A percentile compares a stretch with the other conserved stretches of the same genome.
These are phyloP conservation scores for Schlechtendalia chinensis DNA, from an alignment of 1,140 invertebrate species.

Conservation along the genomic window DNA sequence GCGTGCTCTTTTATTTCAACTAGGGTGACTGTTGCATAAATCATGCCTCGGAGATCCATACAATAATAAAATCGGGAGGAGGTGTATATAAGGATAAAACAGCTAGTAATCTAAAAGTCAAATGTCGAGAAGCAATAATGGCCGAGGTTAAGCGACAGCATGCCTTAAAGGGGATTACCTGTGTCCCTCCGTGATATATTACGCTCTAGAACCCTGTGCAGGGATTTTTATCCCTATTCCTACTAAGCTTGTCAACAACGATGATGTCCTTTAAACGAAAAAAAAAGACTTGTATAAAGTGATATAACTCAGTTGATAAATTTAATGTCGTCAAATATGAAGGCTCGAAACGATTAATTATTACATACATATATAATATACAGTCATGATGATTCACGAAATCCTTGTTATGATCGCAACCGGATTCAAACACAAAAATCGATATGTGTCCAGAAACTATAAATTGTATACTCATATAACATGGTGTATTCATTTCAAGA, in stretches of 20 bases:
- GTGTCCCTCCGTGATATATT: slow-evolving; percentile 47
- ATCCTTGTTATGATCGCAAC: too few relatives aligned
- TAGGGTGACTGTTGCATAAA: slow-evolving; percentile 26
- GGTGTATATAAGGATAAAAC: slow-evolving; percentile 32
- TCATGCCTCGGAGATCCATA: slow-evolving; percentile 34
- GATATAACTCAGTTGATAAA: not conserved
- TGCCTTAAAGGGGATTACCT: slow-evolving; percentile 47
- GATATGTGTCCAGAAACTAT: too few relatives aligned
- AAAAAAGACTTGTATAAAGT: slow-evolving; percentile 18
- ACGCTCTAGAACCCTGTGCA: slow-evolving; percentile 32
- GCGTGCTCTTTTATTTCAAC: slow-evolving; percentile 11
- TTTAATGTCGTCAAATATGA: not conserved
- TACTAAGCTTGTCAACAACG: slow-evolving; percentile 41
- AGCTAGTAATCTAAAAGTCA: slow-evolving; percentile 48
- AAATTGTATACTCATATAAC: too few relatives aligned
- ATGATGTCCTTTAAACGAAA: slow-evolving; percentile 31
- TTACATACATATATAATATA: too few relatives aligned
- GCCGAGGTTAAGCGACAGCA: slow-evolving; percentile 49
- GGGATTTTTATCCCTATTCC: slow-evolving; percentile 48
- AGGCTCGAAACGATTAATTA: not conserved
- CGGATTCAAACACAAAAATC: too few relatives aligned
- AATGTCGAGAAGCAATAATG: slow-evolving; percentile 50
- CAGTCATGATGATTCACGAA: too few relatives aligned
- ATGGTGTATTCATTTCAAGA: too few relatives aligned
- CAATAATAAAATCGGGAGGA: slow-evolving; percentile 36